phyloP scores from a whole-genome alignment of 1,140 invertebrate species.

The Prorops nasuta region DNA sequence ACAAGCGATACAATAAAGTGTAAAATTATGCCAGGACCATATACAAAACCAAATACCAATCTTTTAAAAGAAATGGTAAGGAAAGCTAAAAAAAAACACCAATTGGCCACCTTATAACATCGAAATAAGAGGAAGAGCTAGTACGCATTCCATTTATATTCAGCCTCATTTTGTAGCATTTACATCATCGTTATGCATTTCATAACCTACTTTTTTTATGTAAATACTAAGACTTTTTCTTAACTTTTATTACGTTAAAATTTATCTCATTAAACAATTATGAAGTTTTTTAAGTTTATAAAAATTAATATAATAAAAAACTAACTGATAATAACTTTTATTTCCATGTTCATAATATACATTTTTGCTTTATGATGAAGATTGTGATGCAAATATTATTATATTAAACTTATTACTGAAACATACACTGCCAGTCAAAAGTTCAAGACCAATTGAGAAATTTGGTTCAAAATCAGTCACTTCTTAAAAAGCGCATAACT shows the following conservation, averaged over 20 bases:
- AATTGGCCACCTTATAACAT: not conserved
- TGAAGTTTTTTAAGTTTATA: not conserved
- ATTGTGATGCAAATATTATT: too few species aligned
- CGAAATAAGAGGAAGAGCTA: not conserved
- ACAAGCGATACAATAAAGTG: not conserved
- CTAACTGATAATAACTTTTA: too few species aligned
- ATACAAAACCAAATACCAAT: not conserved
- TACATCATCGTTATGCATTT: too few species aligned
- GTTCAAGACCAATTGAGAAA: too few species aligned
- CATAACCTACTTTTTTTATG: not conserved
- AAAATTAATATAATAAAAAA: not conserved
- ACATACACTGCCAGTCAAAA: too few species aligned
- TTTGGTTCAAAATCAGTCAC: too few species aligned
- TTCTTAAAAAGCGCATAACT: too few species aligned
- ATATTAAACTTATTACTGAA: too few species aligned
- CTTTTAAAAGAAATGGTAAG: not conserved
- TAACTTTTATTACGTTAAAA: not conserved
- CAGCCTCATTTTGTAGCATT: not conserved
- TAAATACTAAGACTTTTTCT: not conserved
- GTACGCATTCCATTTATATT: not conserved
- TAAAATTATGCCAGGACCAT: not conserved
- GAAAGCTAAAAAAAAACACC: not conserved
- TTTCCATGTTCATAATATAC: too few species aligned
- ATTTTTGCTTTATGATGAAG: too few species aligned
- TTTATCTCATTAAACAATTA: not conserved